Conservation (phyloP, 1,140 invertebrate species). For the Ceratina japonica region DNA sequence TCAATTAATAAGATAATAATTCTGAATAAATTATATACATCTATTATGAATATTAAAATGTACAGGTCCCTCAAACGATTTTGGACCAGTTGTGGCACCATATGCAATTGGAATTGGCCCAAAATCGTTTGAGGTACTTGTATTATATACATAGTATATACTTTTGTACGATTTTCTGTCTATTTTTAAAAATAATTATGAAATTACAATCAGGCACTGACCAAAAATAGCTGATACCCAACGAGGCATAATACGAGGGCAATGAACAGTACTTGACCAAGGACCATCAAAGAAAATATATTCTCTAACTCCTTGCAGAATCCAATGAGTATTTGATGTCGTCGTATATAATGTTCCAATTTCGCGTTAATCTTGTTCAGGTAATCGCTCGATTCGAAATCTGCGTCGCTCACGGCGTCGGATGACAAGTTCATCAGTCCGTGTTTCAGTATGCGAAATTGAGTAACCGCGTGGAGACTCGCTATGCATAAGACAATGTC, state of each 20-base stretch:
- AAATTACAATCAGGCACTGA: conserved; percentile 29
- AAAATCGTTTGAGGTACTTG: too few species aligned
- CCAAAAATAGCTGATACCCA: conserved; percentile 56
- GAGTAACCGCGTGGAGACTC: conserved; percentile 45
- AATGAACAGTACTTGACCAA: conserved; percentile 52
- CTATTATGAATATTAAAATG: too few species aligned
- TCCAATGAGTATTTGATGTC: conserved; percentile 43
- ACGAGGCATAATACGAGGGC: conserved; percentile 52
- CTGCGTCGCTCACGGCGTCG: too few species aligned
- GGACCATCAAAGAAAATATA: conserved; percentile 42
- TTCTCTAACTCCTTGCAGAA: conserved; percentile 51
- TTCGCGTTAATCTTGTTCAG: background rate
- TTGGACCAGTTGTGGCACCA: too few species aligned
- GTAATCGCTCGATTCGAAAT: accelerated
- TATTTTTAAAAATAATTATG: background rate
- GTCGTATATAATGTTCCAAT: conserved; percentile 47
- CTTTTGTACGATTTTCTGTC: background rate
- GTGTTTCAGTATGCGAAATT: conserved; percentile 59
- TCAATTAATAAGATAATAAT: too few species aligned
- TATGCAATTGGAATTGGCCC: too few species aligned
- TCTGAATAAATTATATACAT: too few species aligned
- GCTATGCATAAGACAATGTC: conserved; percentile 55
- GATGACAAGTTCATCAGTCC: conserved; percentile 10
- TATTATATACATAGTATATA: too few species aligned
- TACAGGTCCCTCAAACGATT: too few species aligned